Evolutionary conservation across 2,888 invertebrate species (phyloP).

Genomic region (Mimas tiliae): DNA sequence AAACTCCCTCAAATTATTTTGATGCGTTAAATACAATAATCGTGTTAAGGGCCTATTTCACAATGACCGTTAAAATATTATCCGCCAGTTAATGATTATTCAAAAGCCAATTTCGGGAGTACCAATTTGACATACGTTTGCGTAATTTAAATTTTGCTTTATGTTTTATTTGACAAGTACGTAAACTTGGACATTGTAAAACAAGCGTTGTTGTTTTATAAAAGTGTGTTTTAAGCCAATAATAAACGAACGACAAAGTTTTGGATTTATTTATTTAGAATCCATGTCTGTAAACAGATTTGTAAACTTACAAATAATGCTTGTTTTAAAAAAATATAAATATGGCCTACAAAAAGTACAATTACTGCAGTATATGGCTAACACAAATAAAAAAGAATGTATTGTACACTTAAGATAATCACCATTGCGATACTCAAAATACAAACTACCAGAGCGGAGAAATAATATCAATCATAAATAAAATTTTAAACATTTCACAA

Average conservation of each 20-base stretch:
- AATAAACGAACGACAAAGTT: constrained; percentile 42
- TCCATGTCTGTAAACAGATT: constrained; percentile 79
- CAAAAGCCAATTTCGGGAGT: too few species aligned
- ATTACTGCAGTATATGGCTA: constrained; percentile 67
- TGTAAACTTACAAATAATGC: constrained; percentile 80
- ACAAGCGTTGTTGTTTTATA: too few species aligned
- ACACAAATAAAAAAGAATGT: constrained; percentile 58
- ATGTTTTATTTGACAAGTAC: too few species aligned
- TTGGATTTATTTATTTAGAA: constrained; percentile 83
- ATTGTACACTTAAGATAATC: constrained; percentile 66
- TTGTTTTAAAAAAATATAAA: constrained; percentile 81
- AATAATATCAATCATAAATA: constrained; percentile 70
- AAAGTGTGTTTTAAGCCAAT: background rate
- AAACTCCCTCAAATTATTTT: too few species aligned
- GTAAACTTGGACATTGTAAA: too few species aligned
- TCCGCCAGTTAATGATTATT: too few species aligned
- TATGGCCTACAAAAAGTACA: constrained; percentile 78
- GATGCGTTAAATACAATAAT: too few species aligned
- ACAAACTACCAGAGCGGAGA: constrained; percentile 72
- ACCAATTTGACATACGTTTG: too few species aligned
- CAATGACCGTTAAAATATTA: too few species aligned
- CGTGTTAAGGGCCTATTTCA: too few species aligned
- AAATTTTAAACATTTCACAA: constrained; percentile 70
- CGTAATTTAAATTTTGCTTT: too few species aligned
- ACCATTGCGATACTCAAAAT: constrained; percentile 55